phyloP scores from a whole-genome alignment of 1,140 invertebrate genomes.

The Eufriesea mexicana region DNA sequence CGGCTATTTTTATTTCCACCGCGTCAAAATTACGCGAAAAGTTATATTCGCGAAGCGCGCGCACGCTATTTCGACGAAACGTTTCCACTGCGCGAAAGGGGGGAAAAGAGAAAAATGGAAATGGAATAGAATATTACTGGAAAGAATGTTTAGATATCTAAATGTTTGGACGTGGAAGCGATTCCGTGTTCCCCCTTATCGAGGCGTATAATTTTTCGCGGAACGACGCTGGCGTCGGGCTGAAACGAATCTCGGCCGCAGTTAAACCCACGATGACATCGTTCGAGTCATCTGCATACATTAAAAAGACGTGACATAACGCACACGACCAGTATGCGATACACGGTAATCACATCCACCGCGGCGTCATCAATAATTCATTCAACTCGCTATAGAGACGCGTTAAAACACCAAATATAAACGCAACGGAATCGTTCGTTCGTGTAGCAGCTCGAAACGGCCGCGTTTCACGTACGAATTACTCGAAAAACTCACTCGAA shows the following conservation, averaged over 20 bases:
- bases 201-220: background rate
- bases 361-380: conserved; percentile 69
- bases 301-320: conserved; percentile 63
- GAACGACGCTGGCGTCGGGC: background rate
- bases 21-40: background rate
- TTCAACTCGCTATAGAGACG: conserved; percentile 44
- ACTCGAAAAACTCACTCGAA: background rate
- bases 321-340: conserved; percentile 36
- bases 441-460: background rate
- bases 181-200: background rate
- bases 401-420: conserved; percentile 51
- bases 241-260: conserved; percentile 26
- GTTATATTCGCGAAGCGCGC: background rate
- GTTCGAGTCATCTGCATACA: conserved; percentile 61
- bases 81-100: background rate
- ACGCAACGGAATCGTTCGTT: background rate
- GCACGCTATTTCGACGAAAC: background rate
- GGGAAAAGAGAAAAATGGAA: no score
- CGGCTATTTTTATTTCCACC: no score
- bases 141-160: background rate
- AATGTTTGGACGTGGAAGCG: background rate
- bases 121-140: no score
- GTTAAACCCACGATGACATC: conserved; percentile 56
- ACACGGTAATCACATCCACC: conserved; percentile 54
- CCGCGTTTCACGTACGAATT: background rate